Evolutionary conservation across 2,888 invertebrate genomes (phyloP), one percentile per base, ranked within the genome.

Genomic region (Ornithoptera priamus): DNA sequence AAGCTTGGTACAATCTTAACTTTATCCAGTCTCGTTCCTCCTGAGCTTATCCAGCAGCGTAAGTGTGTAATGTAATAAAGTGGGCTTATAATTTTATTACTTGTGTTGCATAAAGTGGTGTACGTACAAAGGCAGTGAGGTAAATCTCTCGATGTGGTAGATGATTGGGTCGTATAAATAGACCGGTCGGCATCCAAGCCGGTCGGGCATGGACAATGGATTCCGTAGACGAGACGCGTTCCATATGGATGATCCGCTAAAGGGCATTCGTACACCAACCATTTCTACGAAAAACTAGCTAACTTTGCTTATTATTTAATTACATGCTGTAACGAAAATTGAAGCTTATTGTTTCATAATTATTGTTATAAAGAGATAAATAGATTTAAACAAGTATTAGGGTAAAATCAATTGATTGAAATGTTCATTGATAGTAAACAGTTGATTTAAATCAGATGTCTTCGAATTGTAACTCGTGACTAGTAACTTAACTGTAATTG

Each of bases 171-270:
- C 72, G 76, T 90, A 92, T 89, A 86, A 89, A 92, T 91, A 92
- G 91, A 79, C 75, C 75, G 74, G 76, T 77, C 80, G 85, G 86
- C 84, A 85, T 86, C 81, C 82, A 73, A 74, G 80, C 79, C 76
- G 80, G 75, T 67, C 67, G 81, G 79, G 77, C 84, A 83, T 86
- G 89, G 90, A 90, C 91, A 90, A 90, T 89, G 87, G 89, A 90
- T 88, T 88, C 89, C 87, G 83, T 84, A 87, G 88, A 86, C 87
- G 83, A 88, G 88, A 85, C 87, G 81, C 84, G 89, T 87, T 90
- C 88, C 90, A 90, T 92, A 90, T 90, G 90, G 89, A 89, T 89
- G 87, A 85, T 82, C 86, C 80, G 81, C 80, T 84, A 88, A 88
- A 89, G 89, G 85, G 86, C 83, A 87, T 78, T 81, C 78, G 75